phyloP scores from a whole-genome alignment of 2,888 invertebrate species.

The Chirona hameri region DNA sequence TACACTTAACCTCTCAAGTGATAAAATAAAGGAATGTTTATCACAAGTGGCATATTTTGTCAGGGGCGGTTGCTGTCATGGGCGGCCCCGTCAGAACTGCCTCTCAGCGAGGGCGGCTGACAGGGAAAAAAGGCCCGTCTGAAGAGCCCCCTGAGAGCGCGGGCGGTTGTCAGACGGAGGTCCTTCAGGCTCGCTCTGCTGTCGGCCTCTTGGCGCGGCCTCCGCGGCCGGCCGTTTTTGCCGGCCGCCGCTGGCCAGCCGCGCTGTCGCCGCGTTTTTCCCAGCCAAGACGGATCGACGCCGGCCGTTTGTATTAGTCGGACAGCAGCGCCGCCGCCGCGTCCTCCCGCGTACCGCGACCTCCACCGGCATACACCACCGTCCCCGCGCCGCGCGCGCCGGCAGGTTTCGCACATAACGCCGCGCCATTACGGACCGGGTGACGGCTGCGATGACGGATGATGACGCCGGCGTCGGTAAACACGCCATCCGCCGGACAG shows the following conservation, averaged over 20 bases:
- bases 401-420: constrained; percentile 6
- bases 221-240: background rate
- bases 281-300: constrained; percentile 2
- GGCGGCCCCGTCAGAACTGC: background rate
- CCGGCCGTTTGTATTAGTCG: background rate
- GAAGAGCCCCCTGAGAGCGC: background rate
- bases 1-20: too few relatives aligned
- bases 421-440: background rate
- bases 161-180: background rate
- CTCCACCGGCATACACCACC: background rate
- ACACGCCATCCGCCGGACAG: background rate
- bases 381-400: background rate
- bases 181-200: background rate
- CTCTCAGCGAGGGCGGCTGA: too few relatives aligned
- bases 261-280: background rate
- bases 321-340: background rate
- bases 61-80: too few relatives aligned
- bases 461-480: background rate
- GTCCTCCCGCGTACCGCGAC: background rate
- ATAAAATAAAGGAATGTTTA: too few relatives aligned
- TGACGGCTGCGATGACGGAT: constrained; percentile 2
- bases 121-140: background rate
- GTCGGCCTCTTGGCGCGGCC: background rate
- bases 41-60: too few relatives aligned
- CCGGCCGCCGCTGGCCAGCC: background rate